Evolutionary conservation across 2,113 vertebrate genomes (phyloP).

Genomic region (Clinocottus analis): DNA sequence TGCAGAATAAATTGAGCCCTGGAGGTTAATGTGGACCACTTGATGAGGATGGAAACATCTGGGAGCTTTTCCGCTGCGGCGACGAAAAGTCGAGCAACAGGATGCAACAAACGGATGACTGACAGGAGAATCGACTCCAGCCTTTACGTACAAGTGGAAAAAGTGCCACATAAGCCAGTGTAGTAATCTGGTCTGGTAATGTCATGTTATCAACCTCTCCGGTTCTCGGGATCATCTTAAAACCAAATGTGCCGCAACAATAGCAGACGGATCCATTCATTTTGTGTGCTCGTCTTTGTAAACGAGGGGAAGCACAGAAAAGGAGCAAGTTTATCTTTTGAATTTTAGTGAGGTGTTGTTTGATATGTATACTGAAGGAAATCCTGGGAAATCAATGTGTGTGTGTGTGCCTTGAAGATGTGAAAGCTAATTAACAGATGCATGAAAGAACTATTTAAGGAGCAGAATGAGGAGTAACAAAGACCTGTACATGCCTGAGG

Average conservation of each 20-base stretch:
- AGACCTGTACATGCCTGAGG: not conserved
- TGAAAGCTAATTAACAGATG: constrained; percentile 27
- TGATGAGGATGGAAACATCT: not conserved
- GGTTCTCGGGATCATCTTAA: constrained; percentile 34
- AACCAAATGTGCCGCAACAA: constrained; percentile 26
- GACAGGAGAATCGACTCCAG: not conserved
- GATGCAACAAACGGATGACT: not conserved
- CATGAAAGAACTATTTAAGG: constrained; percentile 9
- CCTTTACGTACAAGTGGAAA: constrained; percentile 6
- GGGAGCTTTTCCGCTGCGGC: not conserved
- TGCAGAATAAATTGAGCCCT: constrained; percentile 68
- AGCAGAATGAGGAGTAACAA: constrained; percentile 6
- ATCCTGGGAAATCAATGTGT: constrained; percentile 18
- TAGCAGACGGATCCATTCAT: not conserved
- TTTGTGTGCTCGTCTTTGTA: not conserved
- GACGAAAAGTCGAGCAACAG: not conserved
- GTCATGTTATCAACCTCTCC: constrained; percentile 4
- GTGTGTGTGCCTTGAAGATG: constrained; percentile 54
- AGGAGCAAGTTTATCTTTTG: not conserved
- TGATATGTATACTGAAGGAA: not conserved
- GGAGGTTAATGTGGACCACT: constrained; percentile 55
- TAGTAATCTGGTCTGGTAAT: not conserved
- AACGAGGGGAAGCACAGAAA: not conserved
- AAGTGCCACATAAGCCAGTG: not conserved
- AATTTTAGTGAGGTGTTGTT: not conserved